Conservation (phyloP, 2,797 vertebrate genomes). For the Sarcophilus harrisii region DNA sequence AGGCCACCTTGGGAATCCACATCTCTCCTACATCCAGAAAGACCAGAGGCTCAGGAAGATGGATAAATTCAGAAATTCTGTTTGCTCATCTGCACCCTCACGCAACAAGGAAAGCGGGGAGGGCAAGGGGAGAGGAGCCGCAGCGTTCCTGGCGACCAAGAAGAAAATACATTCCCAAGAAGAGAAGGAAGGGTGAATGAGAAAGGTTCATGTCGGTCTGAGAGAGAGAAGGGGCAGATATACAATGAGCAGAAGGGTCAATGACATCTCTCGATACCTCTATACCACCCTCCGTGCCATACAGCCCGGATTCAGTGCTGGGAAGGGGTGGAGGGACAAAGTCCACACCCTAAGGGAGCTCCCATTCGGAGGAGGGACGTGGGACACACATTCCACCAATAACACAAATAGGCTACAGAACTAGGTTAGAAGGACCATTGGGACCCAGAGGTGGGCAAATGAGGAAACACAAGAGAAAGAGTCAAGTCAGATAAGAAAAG, state of each 20-base stretch:
- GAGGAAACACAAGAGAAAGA: not conserved
- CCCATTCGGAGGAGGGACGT: not conserved
- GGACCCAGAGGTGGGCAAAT: not conserved
- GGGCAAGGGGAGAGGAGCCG: not conserved
- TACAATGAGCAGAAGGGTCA: not conserved
- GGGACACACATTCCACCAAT: not conserved
- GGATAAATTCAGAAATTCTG: not conserved
- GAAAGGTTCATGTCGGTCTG: not conserved
- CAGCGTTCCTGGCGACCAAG: slow-evolving; percentile 50
- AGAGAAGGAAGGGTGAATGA: not conserved
- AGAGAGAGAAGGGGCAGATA: not conserved
- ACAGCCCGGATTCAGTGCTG: not conserved
- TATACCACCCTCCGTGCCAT: not conserved
- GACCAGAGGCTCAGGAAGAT: not conserved
- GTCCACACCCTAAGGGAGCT: not conserved
- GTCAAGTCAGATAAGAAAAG: not conserved
- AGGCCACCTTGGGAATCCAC: not conserved
- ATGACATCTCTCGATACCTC: not conserved
- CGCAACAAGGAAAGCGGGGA: not conserved
- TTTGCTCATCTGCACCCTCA: not conserved
- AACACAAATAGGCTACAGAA: not conserved
- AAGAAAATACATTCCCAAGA: slow-evolving; percentile 22
- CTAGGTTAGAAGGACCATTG: not conserved
- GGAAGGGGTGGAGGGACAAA: not conserved
- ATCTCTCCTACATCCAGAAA: not conserved